A percentile compares a stretch with the other conserved stretches of the same genome.
These are phyloP conservation scores for Ceyx margarethae DNA, from an alignment of 2,113 vertebrate genomes.

Conservation along the genomic window DNA sequence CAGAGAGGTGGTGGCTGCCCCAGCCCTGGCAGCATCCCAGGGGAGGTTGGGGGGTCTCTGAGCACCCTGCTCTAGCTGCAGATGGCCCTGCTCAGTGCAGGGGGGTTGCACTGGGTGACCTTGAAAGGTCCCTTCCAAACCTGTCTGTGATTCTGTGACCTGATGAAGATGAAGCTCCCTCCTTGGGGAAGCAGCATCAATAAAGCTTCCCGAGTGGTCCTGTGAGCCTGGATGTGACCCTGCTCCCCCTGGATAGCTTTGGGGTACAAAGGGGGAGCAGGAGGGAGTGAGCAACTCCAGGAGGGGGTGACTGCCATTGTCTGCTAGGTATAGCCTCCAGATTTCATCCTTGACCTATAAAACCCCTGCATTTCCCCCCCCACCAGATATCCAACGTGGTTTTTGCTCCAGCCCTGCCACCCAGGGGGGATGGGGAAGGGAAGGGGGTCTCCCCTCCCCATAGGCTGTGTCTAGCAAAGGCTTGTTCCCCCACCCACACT, in stretches of 20 bases:
- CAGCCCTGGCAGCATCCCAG: neutral
- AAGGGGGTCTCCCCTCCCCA: neutral
- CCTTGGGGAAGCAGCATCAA: neutral
- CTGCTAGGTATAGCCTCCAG: neutral
- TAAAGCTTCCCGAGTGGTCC: neutral
- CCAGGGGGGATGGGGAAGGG: rapidly evolving
- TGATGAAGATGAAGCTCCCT: neutral
- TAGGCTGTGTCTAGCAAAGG: neutral
- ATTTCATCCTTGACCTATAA: neutral
- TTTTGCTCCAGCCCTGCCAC: neutral
- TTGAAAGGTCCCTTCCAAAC: neutral
- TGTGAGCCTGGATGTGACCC: rapidly evolving
- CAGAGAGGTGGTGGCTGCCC: no score
- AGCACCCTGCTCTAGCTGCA: neutral
- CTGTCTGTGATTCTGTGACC: neutral
- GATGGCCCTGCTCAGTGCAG: neutral
- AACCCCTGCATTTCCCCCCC: neutral
- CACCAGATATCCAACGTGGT: neutral
- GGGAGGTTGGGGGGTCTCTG: neutral
- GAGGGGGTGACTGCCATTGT: neutral
- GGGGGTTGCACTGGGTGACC: neutral
- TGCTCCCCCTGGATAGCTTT: rapidly evolving
- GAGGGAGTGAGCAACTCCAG: neutral
- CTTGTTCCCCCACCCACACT: neutral
- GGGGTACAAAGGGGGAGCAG: neutral